Conservation (phyloP, 2,888 invertebrate species). For the Cephalotes varians region DNA sequence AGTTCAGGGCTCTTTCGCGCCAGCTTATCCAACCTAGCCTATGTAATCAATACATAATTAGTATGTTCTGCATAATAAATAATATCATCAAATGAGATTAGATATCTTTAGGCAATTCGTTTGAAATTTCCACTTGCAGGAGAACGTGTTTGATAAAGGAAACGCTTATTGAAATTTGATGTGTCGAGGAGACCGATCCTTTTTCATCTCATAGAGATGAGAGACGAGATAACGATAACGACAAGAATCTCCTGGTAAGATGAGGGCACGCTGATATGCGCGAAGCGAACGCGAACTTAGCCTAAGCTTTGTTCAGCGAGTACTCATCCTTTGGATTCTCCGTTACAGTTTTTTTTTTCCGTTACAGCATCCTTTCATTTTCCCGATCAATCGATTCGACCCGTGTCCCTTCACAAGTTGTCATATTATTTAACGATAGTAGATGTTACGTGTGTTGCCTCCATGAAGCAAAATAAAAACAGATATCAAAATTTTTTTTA, state of each 20-base stretch:
- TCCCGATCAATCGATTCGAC: conserved; percentile 30
- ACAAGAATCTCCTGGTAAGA: neutral
- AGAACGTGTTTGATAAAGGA: neutral
- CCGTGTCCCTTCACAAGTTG: neutral
- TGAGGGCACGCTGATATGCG: conserved; percentile 75
- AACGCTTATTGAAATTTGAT: neutral
- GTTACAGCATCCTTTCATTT: neutral
- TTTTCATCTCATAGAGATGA: neutral
- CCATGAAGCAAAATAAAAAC: neutral
- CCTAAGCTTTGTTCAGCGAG: conserved; percentile 84
- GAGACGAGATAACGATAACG: conserved; percentile 34
- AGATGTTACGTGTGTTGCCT: neutral
- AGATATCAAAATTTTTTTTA: neutral
- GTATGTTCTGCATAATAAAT: neutral
- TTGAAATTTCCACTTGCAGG: conserved; percentile 56
- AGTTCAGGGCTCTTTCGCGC: conserved; percentile 16
- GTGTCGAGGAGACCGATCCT: conserved; percentile 8
- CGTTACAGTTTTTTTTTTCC: conserved; percentile 1
- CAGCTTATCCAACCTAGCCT: neutral
- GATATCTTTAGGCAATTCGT: neutral
- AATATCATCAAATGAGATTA: neutral
- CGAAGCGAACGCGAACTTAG: conserved; percentile 84
- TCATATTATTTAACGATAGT: neutral
- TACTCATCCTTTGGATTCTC: conserved; percentile 82
- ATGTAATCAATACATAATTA: conserved; percentile 24